Evolutionary conservation across 2,797 vertebrate species (phyloP), one percentile per base, ranked within the genome.

Genomic region (Sebastiscus tertius): DNA sequence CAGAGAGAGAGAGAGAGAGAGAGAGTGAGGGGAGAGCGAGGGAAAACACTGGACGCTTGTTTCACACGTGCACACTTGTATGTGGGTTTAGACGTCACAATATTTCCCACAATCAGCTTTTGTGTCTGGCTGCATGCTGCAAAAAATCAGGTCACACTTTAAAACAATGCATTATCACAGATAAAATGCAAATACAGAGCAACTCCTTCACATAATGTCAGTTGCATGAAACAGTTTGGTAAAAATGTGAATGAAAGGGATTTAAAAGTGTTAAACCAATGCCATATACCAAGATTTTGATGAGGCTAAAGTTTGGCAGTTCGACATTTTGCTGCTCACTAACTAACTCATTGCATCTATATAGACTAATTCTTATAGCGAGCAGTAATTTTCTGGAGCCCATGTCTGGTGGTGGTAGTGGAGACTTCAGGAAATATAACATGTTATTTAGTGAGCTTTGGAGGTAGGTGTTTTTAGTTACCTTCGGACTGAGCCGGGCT

Each of bases 21-120:
- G 77, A 79, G 65, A 18, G 42, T 46, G 58, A 75, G 79, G 75
- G 75, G 12, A 29, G 80, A 58, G 73, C 8, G 16, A 80, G 62
- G 65, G 76, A 79, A 86, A 80, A 92, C 90, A 92, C 80, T 89
- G 81, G 75, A 8, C 3, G 27, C 72, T 92, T 93, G 93, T 93
- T 92, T 90, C 81, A 87, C 84, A 75, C 66, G 70, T 89, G 81
- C 60, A 71, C 59, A 61, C 65, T 70, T 80, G 72, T 80, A 75
- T 83, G 77, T 70, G 68, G 79, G 81, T 62, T 74, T 42, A 20
- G 83, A 72, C 66, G 2, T 20, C 20, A 13, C 49, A 42, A 42
- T 62, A 84, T 79, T 90, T 90, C 84, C 81, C 88, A 92, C 90
- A 87, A 75, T 68, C 68, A 61, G 60, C 86, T 72, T 85, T 85